Evolutionary conservation across 1,140 invertebrate genomes (phyloP).

Genomic region (Anastrepha ludens): DNA sequence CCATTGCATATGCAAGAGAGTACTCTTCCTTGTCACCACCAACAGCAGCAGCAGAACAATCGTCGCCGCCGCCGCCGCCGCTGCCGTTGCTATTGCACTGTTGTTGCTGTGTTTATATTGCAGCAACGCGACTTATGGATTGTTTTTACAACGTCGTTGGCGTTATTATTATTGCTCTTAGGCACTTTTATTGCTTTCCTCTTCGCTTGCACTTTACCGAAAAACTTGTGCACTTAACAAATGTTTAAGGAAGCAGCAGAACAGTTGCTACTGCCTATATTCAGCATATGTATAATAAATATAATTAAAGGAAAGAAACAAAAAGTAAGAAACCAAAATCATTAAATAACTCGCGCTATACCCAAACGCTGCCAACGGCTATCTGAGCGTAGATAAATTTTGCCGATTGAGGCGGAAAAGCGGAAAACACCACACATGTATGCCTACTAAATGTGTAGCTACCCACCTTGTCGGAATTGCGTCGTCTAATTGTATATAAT

Average conservation of each 20-base stretch:
- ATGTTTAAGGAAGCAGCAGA: neutral
- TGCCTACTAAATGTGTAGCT: too few relatives aligned
- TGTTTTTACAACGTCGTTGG: neutral
- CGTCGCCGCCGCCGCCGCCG: too few relatives aligned
- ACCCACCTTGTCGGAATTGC: too few relatives aligned
- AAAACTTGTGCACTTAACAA: neutral
- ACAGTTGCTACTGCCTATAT: neutral
- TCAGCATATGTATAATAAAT: neutral
- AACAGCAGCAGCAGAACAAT: neutral
- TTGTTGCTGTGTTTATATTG: neutral
- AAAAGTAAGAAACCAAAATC: neutral
- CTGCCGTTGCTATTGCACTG: too few relatives aligned
- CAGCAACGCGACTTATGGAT: neutral
- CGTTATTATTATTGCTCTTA: constrained; percentile 6
- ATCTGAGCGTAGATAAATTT: neutral
- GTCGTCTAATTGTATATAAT: too few relatives aligned
- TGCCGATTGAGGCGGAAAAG: neutral
- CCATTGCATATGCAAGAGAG: neutral
- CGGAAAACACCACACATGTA: neutral
- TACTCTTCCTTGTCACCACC: constrained; percentile 1
- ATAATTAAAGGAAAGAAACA: constrained; percentile 3
- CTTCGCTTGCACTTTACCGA: constrained; percentile 22
- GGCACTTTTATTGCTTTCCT: neutral
- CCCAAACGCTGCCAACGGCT: constrained; percentile 5
- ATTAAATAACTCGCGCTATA: neutral